Evolutionary conservation across 2,888 invertebrate genomes (phyloP).

Genomic region (Hirtodrosophila alboralis): DNA sequence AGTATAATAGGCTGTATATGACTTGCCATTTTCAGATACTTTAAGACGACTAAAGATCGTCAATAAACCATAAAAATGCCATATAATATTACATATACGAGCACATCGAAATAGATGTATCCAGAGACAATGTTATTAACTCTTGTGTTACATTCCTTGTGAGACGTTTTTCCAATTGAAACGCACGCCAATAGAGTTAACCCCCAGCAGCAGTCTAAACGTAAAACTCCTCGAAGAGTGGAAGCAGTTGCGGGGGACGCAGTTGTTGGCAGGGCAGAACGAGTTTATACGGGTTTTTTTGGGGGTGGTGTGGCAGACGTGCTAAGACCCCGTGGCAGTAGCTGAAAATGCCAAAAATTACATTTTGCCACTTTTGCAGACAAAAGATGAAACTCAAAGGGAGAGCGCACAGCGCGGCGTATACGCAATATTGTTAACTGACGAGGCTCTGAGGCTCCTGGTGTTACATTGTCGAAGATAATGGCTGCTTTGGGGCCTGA

Average conservation of each 20-base stretch:
- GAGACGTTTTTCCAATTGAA: conserved; percentile 47
- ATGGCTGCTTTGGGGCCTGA: conserved; percentile 71
- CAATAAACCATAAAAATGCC: conserved; percentile 22
- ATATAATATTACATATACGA: conserved; percentile 21
- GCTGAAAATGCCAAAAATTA: conserved; percentile 76
- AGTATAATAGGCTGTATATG: too few species aligned
- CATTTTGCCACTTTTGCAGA: conserved; percentile 76
- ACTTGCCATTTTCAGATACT: conserved; percentile 1
- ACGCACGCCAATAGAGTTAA: conserved; percentile 38
- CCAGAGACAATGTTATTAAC: conserved; percentile 56
- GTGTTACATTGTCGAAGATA: conserved; percentile 74
- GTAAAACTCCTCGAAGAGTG: conserved; percentile 9
- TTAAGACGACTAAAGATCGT: conserved; percentile 3
- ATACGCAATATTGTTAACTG: conserved; percentile 63
- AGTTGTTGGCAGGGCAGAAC: conserved; percentile 14
- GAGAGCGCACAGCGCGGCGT: conserved; percentile 40
- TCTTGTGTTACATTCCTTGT: conserved; percentile 49
- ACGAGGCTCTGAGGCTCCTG: conserved; percentile 23
- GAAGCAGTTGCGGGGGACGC: conserved; percentile 14
- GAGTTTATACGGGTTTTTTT: conserved; percentile 17
- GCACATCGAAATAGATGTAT: conserved; percentile 34
- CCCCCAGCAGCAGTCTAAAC: conserved; percentile 15
- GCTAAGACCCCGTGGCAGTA: conserved; percentile 41
- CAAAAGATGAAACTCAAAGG: conserved; percentile 63
- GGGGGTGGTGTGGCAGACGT: conserved; percentile 33